Base-by-base conservation (phyloP, 1,140 invertebrate species). In the Drosophila yakuba region DNA sequence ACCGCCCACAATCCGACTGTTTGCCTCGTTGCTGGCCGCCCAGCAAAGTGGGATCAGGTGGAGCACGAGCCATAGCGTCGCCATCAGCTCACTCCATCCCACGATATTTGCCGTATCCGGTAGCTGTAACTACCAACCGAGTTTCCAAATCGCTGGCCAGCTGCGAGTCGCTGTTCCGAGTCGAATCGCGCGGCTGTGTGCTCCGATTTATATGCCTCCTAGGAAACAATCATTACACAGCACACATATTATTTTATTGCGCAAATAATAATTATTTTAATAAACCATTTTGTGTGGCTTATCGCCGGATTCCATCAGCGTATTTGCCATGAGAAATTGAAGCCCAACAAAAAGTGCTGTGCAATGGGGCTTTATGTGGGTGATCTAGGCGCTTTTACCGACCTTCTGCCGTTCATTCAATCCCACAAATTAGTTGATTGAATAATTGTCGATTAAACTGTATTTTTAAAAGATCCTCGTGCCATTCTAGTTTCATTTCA, bases 251-350 rank as follows among this genome's bases (percentile, higher is more conserved):
- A 68, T 79, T 74, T 83, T 83, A 83, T 79, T 72, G 84, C 57
- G 47, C 75, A 80, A 83, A 80, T 88, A 77, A 60, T 79, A 88
- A 89, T 88, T 80, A 86, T 75, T 83, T 83, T 77, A 76, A 83
- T 88, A 79, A 83, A 76, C 44, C 79, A 80, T 82, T 88, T 86
- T 78, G 81, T 74, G 57, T 15, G 35, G 41, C 47, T 66, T 85
- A 80, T 85, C 73, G 50, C n/a, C 38, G 55, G 39, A 57, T 50
- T 44, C 45, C 63, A 84, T 79, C 64, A 20, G 52, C 17, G 43
- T 20, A 56, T 41, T 56, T 44, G 10, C 47, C 50, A 57, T 50
- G 38, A 11, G 51, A 50, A 71, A 71, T 57, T 71, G 63, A 68
- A 57, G 56, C 67, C 44, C 23, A 32, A 12, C 35, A 11, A 35